phyloP scores from a whole-genome alignment of 2,888 invertebrate species.

The Lasioglossum lativentre region DNA sequence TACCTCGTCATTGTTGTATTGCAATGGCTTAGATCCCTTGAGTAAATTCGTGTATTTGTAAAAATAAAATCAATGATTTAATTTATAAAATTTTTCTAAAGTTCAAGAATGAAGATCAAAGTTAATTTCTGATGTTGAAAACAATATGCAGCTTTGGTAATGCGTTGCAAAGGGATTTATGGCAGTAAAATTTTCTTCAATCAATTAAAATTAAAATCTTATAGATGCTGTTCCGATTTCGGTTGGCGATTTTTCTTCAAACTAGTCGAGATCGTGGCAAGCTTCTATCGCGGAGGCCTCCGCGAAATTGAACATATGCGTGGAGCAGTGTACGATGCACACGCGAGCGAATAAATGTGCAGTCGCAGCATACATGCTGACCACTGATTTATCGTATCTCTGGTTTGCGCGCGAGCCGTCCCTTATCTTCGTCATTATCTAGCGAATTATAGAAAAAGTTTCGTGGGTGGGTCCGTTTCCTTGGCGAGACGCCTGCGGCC shows the following conservation, averaged over 20 bases:
- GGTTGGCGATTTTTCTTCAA: slow-evolving; percentile 30
- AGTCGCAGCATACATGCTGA: slow-evolving; percentile 48
- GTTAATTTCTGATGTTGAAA: neutral
- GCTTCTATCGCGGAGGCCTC: slow-evolving; percentile 54
- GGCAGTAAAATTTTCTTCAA: neutral
- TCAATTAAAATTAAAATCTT: neutral
- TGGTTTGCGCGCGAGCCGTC: slow-evolving; percentile 43
- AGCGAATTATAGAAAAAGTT: slow-evolving; percentile 64
- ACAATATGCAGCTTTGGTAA: neutral
- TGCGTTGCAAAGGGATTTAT: neutral
- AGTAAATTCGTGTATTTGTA: no score
- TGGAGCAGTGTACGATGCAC: slow-evolving; percentile 42
- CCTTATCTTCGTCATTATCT: slow-evolving; percentile 68
- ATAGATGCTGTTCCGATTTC: neutral
- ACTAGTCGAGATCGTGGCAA: slow-evolving; percentile 26
- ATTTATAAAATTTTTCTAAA: no score
- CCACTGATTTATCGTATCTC: slow-evolving; percentile 67
- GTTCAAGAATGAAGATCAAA: no score
- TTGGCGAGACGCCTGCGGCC: slow-evolving; percentile 47
- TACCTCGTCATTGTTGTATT: no score
- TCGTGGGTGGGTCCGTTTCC: slow-evolving; percentile 69
- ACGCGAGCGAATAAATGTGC: slow-evolving; percentile 45
- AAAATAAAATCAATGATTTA: no score
- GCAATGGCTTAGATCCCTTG: no score
- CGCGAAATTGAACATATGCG: slow-evolving; percentile 58